Conservation (phyloP, 2,797 vertebrate genomes). For the Sarcophilus harrisii region DNA sequence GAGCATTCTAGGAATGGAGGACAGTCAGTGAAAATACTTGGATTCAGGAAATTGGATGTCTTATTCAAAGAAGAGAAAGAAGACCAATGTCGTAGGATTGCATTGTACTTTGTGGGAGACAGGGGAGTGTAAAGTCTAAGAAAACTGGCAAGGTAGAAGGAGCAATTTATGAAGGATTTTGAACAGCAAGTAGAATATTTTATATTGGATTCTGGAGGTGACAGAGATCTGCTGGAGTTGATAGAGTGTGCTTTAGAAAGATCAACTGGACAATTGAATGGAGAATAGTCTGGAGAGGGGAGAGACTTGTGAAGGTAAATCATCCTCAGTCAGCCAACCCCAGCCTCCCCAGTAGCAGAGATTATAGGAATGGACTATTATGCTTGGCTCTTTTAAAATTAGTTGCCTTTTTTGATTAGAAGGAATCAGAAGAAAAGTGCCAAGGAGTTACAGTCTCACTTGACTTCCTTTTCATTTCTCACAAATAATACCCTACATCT, state of each 20-base stretch:
- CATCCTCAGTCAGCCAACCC: neutral
- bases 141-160: neutral
- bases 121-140: neutral
- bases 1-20: neutral
- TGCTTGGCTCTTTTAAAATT: neutral
- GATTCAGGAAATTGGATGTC: neutral
- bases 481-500: neutral
- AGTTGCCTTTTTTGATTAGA: neutral
- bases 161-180: neutral
- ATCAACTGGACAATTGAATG: neutral
- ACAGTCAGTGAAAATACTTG: neutral
- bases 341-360: neutral
- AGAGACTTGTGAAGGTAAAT: neutral
- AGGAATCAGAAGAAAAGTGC: neutral
- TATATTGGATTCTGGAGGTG: neutral
- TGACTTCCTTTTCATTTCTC: neutral
- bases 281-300: neutral
- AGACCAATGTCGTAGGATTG: neutral
- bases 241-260: neutral
- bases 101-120: neutral
- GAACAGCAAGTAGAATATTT: neutral
- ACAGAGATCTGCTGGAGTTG: neutral
- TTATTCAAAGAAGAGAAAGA: neutral
- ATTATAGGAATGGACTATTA: neutral
- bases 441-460: neutral